These are phyloP conservation scores for Zenarchopterus dispar DNA, from an alignment of 2,797 vertebrate species.

Conservation along the genomic window DNA sequence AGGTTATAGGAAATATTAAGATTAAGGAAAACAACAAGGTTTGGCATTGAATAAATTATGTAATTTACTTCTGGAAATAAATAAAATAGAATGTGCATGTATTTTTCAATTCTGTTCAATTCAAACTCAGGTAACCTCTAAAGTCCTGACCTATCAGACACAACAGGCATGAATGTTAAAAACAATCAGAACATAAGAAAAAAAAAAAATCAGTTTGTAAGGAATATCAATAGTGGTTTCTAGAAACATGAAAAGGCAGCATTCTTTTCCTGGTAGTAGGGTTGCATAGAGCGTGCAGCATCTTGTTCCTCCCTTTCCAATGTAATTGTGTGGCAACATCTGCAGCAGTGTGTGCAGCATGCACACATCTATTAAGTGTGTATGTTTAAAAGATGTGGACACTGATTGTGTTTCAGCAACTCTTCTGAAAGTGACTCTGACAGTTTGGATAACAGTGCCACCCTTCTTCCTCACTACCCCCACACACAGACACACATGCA, in stretches of 20 bases:
- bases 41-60: too few species aligned
- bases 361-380: constrained; percentile 10
- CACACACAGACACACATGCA: constrained; percentile 33
- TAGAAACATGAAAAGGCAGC: neutral
- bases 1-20: too few species aligned
- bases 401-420: constrained; percentile 62
- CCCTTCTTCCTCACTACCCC: constrained; percentile 63
- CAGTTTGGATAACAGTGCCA: constrained; percentile 86
- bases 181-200: neutral
- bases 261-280: neutral
- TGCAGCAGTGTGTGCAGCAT: constrained; percentile 37
- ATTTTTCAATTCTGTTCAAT: too few species aligned
- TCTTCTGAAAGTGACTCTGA: constrained; percentile 85
- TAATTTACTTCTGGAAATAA: too few species aligned
- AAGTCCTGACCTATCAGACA: too few species aligned
- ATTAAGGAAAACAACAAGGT: too few species aligned
- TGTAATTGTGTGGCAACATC: constrained; percentile 37
- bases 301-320: constrained; percentile 16
- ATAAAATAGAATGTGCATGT: too few species aligned
- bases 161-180: too few species aligned
- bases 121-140: too few species aligned
- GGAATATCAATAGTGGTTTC: neutral
- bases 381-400: constrained; percentile 51
- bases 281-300: neutral
- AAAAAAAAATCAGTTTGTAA: too few species aligned